phyloP scores from a whole-genome alignment of 2,113 vertebrate species.

The Sylvilagus bachmani region DNA sequence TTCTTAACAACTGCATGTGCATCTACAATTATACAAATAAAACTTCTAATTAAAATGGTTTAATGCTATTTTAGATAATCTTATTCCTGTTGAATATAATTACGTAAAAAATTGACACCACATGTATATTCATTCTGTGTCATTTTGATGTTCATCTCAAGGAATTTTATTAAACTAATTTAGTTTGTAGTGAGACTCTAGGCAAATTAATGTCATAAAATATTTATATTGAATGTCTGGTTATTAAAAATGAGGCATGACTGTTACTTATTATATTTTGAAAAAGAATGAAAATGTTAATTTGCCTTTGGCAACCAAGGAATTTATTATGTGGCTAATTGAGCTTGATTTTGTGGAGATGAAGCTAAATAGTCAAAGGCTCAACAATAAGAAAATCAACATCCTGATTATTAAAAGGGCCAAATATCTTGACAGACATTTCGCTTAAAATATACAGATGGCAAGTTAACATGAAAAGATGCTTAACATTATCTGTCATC shows the following conservation, averaged over 20 bases:
- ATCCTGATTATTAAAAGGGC: background rate
- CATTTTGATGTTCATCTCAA: conserved; percentile 38
- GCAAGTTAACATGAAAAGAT: background rate
- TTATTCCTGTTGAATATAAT: background rate
- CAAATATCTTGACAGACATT: background rate
- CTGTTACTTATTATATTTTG: conserved; percentile 28
- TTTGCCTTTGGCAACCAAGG: background rate
- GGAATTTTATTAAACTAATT: conserved; percentile 15
- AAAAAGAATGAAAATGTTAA: background rate
- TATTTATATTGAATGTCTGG: conserved; percentile 43
- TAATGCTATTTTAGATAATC: background rate
- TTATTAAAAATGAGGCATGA: conserved; percentile 20
- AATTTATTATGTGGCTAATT: background rate
- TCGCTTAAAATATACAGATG: background rate
- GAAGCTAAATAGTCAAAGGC: background rate
- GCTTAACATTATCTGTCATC: too few relatives aligned
- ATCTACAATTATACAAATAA: background rate
- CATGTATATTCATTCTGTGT: background rate
- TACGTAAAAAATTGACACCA: conserved; percentile 6
- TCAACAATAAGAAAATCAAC: background rate
- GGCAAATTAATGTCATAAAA: conserved; percentile 50
- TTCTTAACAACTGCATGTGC: background rate
- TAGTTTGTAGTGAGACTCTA: conserved; percentile 7
- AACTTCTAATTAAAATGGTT: background rate
- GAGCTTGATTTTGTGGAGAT: background rate